These are phyloP conservation scores for Sardina pilchardus DNA, from an alignment of 2,113 vertebrate genomes.

Conservation along the genomic window DNA sequence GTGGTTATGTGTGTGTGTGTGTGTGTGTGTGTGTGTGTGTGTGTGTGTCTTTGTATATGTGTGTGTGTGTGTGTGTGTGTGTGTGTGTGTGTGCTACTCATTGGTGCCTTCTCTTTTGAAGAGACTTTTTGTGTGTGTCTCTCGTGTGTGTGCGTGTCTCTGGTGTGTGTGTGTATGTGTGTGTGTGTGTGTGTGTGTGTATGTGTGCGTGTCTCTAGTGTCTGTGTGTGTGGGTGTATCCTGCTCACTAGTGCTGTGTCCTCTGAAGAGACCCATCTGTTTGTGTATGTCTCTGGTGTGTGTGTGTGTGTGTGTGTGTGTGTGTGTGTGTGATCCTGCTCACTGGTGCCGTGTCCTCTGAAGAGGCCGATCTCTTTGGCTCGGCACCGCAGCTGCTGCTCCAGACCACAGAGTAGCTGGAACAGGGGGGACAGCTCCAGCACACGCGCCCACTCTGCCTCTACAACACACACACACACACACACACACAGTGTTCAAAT, in stretches of 20 bases:
- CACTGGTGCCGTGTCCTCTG: neutral
- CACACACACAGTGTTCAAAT: no score
- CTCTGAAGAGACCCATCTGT: no score
- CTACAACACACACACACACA: constrained; percentile 48
- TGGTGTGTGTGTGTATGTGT: neutral
- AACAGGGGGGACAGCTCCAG: constrained; percentile 69
- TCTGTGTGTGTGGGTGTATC: neutral
- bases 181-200: neutral
- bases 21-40: no score
- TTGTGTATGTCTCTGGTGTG: constrained; percentile 13
- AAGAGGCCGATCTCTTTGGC: constrained; percentile 55
- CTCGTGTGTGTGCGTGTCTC: no score
- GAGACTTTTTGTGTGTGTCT: no score
- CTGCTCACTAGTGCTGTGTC: neutral
- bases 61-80: no score
- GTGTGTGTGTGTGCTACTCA: no score
- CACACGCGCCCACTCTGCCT: constrained; percentile 57
- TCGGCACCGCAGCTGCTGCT: constrained; percentile 58
- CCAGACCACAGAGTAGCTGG: constrained; percentile 67
- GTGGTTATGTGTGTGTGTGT: no score
- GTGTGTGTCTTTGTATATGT: no score
- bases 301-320: neutral
- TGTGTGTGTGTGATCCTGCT: constrained; percentile 34
- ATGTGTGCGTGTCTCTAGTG: neutral
- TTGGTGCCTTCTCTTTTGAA: no score